A percentile compares a stretch with the other conserved stretches of the same genome.
Conservation (phyloP, 2,113 vertebrate species). For the Zosterops lateralis region DNA sequence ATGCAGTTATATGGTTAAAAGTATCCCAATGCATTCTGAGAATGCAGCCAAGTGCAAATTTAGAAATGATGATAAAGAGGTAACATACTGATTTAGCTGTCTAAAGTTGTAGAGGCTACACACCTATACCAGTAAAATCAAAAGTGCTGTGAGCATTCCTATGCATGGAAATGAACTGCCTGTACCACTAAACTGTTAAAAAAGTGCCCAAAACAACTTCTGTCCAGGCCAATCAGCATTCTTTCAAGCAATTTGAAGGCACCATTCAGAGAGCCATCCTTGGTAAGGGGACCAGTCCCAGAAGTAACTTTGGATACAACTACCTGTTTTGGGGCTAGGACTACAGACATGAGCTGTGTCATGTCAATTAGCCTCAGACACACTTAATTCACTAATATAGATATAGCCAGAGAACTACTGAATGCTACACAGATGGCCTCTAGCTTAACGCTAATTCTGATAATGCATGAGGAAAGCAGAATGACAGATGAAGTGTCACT, state of each 20-base stretch:
- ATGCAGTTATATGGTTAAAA: not conserved
- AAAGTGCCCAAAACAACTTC: not conserved
- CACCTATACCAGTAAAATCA: not conserved
- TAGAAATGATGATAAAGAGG: not conserved
- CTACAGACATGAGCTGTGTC: not conserved
- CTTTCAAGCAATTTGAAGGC: not conserved
- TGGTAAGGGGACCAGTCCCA: not conserved
- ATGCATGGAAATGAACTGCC: not conserved
- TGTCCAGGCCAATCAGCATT: not conserved
- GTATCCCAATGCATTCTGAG: not conserved
- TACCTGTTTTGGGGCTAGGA: not conserved
- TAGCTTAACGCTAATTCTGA: constrained; percentile 26
- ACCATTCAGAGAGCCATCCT: not conserved
- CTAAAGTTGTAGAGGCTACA: not conserved
- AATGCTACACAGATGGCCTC: not conserved
- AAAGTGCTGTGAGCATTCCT: not conserved
- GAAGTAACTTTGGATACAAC: not conserved
- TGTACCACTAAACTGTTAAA: not conserved
- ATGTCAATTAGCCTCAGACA: not conserved
- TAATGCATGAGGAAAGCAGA: not conserved
- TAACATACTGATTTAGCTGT: not conserved
- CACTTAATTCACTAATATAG: not conserved
- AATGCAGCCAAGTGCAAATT: not conserved
- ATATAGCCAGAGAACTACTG: not conserved
- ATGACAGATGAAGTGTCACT: not conserved